Conservation (phyloP, 2,888 invertebrate genomes). For the Eupelmus urozonus region DNA sequence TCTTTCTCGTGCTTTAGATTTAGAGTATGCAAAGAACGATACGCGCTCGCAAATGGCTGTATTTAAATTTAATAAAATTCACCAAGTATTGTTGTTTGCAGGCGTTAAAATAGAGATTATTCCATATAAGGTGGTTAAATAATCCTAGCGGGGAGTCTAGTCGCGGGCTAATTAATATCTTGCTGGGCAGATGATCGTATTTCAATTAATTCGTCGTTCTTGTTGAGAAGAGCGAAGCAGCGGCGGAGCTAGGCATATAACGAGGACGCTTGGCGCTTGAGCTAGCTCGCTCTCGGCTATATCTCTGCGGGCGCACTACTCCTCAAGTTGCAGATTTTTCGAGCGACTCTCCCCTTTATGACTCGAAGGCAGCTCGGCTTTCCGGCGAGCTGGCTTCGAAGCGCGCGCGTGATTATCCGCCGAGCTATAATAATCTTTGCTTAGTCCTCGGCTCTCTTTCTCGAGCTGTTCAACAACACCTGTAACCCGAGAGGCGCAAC, state of each 20-base stretch:
- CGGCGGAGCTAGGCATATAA: constrained; percentile 29
- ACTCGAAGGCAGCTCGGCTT: constrained; percentile 59
- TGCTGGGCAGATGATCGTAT: constrained; percentile 50
- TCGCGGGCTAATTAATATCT: constrained; percentile 55
- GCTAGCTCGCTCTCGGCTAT: constrained; percentile 32
- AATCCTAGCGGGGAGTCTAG: no score
- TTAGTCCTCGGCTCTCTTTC: constrained; percentile 45
- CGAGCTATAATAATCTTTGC: constrained; percentile 66
- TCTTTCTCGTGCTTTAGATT: neutral
- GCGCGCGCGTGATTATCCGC: constrained; percentile 64
- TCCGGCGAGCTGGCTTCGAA: no score
- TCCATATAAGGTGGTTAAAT: no score
- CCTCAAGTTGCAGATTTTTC: constrained; percentile 59
- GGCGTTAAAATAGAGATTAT: no score
- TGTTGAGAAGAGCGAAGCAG: neutral
- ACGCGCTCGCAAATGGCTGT: no score
- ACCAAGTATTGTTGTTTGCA: no score
- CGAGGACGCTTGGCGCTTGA: constrained; percentile 31
- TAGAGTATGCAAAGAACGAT: neutral
- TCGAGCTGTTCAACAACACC: constrained; percentile 59
- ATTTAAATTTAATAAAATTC: no score
- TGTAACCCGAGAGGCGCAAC: constrained; percentile 52
- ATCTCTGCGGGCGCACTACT: constrained; percentile 7
- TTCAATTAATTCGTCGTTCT: constrained; percentile 54
- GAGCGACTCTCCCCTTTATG: constrained; percentile 47